These are phyloP conservation scores for Brachylomia viminalis DNA, from an alignment of 2,888 invertebrate genomes.

Conservation along the genomic window DNA sequence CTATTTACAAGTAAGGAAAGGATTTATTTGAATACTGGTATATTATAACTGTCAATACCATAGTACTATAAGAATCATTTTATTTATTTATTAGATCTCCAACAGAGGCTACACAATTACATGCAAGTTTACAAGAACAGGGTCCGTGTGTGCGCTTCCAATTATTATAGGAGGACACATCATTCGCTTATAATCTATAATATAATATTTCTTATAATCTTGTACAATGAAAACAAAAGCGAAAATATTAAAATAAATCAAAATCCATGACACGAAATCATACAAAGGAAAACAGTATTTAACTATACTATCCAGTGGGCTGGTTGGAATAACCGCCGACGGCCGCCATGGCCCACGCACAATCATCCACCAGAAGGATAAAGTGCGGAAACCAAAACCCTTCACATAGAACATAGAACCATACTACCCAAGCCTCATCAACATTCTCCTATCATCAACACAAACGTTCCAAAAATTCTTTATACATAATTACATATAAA, in stretches of 20 bases:
- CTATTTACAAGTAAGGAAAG: no score
- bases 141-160: not conserved
- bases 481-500: slow-evolving; percentile 45
- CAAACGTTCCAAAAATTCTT: slow-evolving; percentile 53
- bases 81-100: no score
- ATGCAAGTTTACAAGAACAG: not conserved
- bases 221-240: no score
- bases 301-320: not conserved
- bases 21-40: no score
- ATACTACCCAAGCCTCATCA: not conserved
- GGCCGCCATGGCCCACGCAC: no score
- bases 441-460: slow-evolving; percentile 10
- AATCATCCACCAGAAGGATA: no score
- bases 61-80: no score
- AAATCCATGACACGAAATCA: not conserved
- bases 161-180: not conserved
- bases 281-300: not conserved
- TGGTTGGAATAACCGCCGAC: no score
- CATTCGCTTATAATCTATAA: not conserved
- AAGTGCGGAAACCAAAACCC: no score
- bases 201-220: no score
- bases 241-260: not conserved
- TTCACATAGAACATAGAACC: no score
- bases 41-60: no score
- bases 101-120: not conserved